Base-by-base conservation (phyloP, 1,140 invertebrate genomes). In the Formica selysi region DNA sequence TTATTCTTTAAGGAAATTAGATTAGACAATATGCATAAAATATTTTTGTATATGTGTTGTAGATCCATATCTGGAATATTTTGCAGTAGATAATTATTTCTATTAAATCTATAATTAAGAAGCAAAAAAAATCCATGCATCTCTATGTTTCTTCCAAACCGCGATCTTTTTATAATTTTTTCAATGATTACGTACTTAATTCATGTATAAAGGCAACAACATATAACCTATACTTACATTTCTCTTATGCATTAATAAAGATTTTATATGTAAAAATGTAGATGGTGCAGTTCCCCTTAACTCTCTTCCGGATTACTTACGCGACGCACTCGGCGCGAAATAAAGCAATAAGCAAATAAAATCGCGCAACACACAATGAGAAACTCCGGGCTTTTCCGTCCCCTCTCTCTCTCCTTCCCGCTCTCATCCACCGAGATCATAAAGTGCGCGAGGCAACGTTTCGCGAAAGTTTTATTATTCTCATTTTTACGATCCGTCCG, bases 321-420 rank as follows among this genome's bases (percentile, higher is more conserved):
- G 71, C 65, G 62, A 54, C 51, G 38, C 54, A 76, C n/a, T 32
- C 54, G 64, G 89, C 81, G 78, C 88, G 87, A 91, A 94, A 93
- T 92, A 93, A 93, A 93, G 91, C 91, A 92, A 94, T 92, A 92
- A 94, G 91, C 91, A 92, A 94, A 93, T 94, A 93, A 93, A 94
- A 93, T 93, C 90, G 88, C 85, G 71, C 86, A 26, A 41, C 59
- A 44, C 88, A 93, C 92, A 93, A 94, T 94, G 85, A 84, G 86
- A 88, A 87, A 86, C 70, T 59, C 90, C 44, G 29, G 29, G 59
- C 44, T 36, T 59, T 67, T 59, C 54, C 48, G 38, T 38, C 36
- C 44, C 10, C 4, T 10, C 16, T 19, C 16, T 19, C 48, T 51
- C 48, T 59, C 38, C 26, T 16, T 19, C 54, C 44, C 84, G 67